Base-by-base conservation (phyloP, 1,140 invertebrate genomes). In the Lamellibrachia luymesi region DNA sequence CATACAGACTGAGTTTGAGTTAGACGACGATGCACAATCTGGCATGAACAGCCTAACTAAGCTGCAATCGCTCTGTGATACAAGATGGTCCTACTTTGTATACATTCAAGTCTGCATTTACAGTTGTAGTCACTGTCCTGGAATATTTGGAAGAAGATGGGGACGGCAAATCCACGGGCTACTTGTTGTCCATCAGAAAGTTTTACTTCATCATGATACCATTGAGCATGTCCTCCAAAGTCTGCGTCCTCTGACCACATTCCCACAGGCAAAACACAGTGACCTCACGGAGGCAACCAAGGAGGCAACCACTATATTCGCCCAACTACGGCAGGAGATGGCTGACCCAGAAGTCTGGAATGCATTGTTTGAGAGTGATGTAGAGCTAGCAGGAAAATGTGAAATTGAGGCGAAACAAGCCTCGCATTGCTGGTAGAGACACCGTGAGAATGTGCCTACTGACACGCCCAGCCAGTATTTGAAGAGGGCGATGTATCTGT, bases 51-150 rank as follows among this genome's bases (percentile, higher is more conserved):
- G n/a, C 51, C 13, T 10, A n/a, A 91, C 22, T 13, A 91, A 51
- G n/a, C 91, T 91, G 2, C 91, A 91, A 25, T 50, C 91, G 17
- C n/a, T 91, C 91, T 91, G n/a, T 91, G 91, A 91, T 10, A 91
- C n/a, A 27, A 91, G n/a, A 91, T 91, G 91, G 91, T 10, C 91
- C 49, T 13, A 22, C 91, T 22, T n/a, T 91, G 91, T 5, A 50
- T 13, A 91, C 91, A 91, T 91, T 91, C 91, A 91, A 91, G 7
- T 50, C n/a, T 10, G 10, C n/a, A 13, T 50, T 27, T 10, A 51
- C 49, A 13, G 6, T 91, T 13, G 22, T 91, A 4, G 91, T 91
- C 7, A 50, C 91, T 50, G 91, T n/a, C 10, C 51, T 91, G 4
- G 91, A 50, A 50, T 50, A 7, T 51, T n/a, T 91, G 51, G 49